phyloP scores from a whole-genome alignment of 2,113 vertebrate species.

The Nannobrachium achirus region DNA sequence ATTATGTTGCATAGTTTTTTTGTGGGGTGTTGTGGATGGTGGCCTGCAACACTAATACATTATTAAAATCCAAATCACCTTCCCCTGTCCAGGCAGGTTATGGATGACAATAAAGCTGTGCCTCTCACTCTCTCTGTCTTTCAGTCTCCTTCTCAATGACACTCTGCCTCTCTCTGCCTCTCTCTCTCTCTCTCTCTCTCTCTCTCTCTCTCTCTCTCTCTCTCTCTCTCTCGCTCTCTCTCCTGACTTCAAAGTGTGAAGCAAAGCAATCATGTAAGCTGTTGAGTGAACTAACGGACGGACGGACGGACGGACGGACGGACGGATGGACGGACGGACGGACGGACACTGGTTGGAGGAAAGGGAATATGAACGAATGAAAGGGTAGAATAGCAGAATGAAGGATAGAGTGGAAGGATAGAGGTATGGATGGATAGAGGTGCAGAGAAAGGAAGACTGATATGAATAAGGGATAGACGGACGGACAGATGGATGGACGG shows the following conservation, averaged over 20 bases:
- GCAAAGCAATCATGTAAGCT: conserved; percentile 32
- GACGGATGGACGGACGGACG: conserved; percentile 3
- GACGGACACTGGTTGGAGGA: conserved; percentile 23
- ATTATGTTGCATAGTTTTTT: conserved; percentile 56
- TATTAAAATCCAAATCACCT: conserved; percentile 75
- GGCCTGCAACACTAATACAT: conserved; percentile 70
- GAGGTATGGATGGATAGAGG: neutral
- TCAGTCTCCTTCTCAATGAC: neutral
- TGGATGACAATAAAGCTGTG: conserved; percentile 66
- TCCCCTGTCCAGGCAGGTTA: conserved; percentile 67
- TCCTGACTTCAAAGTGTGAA: conserved; percentile 36
- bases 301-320: conserved; percentile 13
- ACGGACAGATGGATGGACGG: neutral
- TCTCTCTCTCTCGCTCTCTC: conserved; percentile 7
- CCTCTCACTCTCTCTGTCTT: conserved; percentile 1
- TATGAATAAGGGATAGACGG: neutral
- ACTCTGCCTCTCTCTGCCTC: neutral
- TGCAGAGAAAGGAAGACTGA: neutral
- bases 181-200: neutral
- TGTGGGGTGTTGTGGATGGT: conserved; percentile 64
- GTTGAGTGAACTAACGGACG: conserved; percentile 9
- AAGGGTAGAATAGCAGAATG: neutral
- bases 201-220: neutral
- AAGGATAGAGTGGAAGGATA: neutral
- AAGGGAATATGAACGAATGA: neutral